These are phyloP conservation scores for Aleiodes testaceus DNA, from an alignment of 2,888 invertebrate species.

Conservation along the genomic window DNA sequence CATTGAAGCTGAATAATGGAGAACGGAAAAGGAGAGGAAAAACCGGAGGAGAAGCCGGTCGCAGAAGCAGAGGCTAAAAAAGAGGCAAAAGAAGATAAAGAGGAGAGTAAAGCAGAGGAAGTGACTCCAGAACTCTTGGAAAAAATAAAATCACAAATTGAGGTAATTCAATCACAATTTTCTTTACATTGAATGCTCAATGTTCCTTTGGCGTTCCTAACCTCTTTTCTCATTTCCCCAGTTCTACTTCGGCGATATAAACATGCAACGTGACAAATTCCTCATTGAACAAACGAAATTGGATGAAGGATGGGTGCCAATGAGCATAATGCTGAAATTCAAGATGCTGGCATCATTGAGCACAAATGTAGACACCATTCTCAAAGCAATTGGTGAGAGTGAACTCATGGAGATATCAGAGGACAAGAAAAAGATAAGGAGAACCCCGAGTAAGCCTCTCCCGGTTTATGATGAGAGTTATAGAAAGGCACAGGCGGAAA, in stretches of 20 bases:
- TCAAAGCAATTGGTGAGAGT: slow-evolving; percentile 84
- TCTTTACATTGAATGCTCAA: too few relatives aligned
- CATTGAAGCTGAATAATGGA: not conserved
- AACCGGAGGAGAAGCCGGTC: slow-evolving; percentile 14
- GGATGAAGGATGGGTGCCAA: slow-evolving; percentile 93
- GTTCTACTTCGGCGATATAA: slow-evolving; percentile 92
- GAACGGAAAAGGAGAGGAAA: slow-evolving; percentile 17
- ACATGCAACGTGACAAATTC: slow-evolving; percentile 94
- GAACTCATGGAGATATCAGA: slow-evolving; percentile 78
- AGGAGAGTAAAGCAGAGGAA: slow-evolving; percentile 48
- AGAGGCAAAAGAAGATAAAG: slow-evolving; percentile 22
- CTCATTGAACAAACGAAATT: slow-evolving; percentile 88
- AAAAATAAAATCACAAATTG: slow-evolving; percentile 62
- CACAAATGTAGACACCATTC: slow-evolving; percentile 81
- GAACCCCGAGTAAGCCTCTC: slow-evolving; percentile 82
- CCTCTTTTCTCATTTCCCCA: slow-evolving; percentile 63
- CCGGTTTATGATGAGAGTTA: slow-evolving; percentile 90
- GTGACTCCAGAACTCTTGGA: slow-evolving; percentile 56
- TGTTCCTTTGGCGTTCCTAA: too few relatives aligned
- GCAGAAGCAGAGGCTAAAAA: slow-evolving; percentile 34
- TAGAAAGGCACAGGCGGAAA: slow-evolving; percentile 82
- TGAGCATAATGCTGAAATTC: slow-evolving; percentile 89
- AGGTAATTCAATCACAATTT: slow-evolving; percentile 55
- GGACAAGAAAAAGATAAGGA: slow-evolving; percentile 82
- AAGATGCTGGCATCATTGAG: slow-evolving; percentile 86